Evolutionary conservation across 2,797 vertebrate genomes (phyloP).

Genomic region (Nasua narica): DNA sequence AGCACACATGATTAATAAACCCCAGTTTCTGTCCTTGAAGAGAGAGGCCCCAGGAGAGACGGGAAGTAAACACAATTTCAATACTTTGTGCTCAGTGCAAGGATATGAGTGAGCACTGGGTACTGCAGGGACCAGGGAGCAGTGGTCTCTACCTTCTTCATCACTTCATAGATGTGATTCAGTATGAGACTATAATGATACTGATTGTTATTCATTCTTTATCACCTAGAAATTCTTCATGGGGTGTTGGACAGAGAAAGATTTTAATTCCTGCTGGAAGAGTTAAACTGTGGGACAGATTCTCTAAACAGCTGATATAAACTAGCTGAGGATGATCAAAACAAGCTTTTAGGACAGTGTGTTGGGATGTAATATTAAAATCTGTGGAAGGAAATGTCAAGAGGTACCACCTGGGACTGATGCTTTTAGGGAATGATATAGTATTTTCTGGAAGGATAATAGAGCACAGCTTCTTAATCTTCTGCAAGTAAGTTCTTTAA

Average conservation of each 20-base stretch:
- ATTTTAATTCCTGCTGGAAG: neutral
- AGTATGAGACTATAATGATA: neutral
- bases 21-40: neutral
- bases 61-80: conserved; percentile 18
- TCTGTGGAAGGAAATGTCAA: neutral
- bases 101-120: neutral
- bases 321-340: neutral
- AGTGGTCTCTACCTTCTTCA: neutral
- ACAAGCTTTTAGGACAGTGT: neutral
- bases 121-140: accelerated
- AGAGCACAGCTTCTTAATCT: neutral
- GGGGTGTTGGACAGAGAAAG: neutral
- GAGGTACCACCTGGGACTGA: neutral
- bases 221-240: conserved; percentile 1
- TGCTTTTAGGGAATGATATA: neutral
- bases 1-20: neutral
- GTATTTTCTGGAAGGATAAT: neutral
- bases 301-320: neutral
- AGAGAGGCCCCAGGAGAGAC: neutral
- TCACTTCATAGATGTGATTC: neutral
- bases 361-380: neutral
- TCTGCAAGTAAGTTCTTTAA: neutral
- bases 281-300: neutral
- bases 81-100: neutral
- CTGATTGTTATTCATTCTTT: neutral